Percentiles rank a stretch among this genome's conserved stretches.
Conservation (phyloP, 2,113 vertebrate genomes). For the Rhodinocichla rosea region DNA sequence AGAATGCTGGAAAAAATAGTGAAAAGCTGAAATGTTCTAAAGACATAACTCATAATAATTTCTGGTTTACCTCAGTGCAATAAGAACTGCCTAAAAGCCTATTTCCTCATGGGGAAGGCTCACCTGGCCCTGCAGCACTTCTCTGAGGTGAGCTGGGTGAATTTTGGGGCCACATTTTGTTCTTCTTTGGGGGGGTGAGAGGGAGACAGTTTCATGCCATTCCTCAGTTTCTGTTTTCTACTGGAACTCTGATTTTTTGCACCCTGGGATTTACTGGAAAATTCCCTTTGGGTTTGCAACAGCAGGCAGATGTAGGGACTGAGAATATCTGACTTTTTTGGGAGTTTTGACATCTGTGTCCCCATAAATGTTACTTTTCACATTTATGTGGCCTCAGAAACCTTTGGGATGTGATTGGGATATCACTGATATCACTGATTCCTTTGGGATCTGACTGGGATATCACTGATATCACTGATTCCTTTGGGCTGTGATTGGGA, state of each 20-base stretch:
- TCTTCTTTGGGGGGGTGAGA: neutral
- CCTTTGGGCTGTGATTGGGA: neutral
- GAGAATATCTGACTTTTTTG: neutral
- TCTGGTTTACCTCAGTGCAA: conserved; percentile 78
- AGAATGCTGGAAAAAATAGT: neutral
- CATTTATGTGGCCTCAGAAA: neutral
- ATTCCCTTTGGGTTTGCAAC: neutral
- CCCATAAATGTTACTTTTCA: neutral
- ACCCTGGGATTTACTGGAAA: neutral
- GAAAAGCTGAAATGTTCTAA: neutral
- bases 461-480: no score
- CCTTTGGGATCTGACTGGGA: neutral
- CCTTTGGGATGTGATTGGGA: neutral
- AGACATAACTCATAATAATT: neutral
- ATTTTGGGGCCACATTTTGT: fast-evolving
- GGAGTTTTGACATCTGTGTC: neutral
- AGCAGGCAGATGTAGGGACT: neutral
- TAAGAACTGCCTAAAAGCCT: conserved; percentile 84
- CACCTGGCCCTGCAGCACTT: conserved; percentile 79
- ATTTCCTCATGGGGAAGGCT: conserved; percentile 89
- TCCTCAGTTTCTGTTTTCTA: neutral
- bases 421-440: neutral
- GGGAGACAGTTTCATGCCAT: neutral
- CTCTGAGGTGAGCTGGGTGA: conserved; percentile 69
- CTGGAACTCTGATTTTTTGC: neutral